These are phyloP conservation scores for Stramonita haemastoma DNA, from an alignment of 2,888 invertebrate species.

Conservation along the genomic window DNA sequence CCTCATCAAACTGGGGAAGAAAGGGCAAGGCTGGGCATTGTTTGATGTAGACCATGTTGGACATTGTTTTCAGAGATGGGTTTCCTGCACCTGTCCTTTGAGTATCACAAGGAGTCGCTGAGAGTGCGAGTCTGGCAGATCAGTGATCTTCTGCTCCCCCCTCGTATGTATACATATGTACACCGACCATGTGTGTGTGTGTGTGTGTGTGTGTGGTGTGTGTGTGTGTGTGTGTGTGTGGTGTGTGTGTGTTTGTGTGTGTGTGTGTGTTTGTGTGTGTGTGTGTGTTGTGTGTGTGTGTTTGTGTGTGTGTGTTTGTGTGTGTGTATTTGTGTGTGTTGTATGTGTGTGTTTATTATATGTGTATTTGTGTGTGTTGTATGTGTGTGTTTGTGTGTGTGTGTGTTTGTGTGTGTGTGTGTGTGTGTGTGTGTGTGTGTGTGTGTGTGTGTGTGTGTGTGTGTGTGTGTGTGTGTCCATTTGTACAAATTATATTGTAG, in stretches of 20 bases:
- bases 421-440: not conserved
- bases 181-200: not conserved
- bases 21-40: too few relatives aligned
- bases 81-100: conserved; percentile 71
- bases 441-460: too few relatives aligned
- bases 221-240: not conserved
- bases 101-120: conserved; percentile 69
- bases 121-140: conserved; percentile 73
- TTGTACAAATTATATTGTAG: too few relatives aligned
- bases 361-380: not conserved
- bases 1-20: too few relatives aligned
- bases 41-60: too few relatives aligned
- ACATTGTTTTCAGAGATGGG: conserved; percentile 65
- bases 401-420: not conserved
- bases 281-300: not conserved
- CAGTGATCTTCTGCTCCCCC: conserved; percentile 70
- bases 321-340: not conserved
- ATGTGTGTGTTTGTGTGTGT: not conserved
- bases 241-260: not conserved
- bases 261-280: conserved; percentile 5
- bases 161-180: conserved; percentile 66
- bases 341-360: not conserved
- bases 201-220: not conserved
- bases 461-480: too few relatives aligned
- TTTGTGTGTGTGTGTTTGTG: not conserved